These are phyloP conservation scores for Danionella cerebrum DNA, from an alignment of 2,113 vertebrate genomes.

Conservation along the genomic window DNA sequence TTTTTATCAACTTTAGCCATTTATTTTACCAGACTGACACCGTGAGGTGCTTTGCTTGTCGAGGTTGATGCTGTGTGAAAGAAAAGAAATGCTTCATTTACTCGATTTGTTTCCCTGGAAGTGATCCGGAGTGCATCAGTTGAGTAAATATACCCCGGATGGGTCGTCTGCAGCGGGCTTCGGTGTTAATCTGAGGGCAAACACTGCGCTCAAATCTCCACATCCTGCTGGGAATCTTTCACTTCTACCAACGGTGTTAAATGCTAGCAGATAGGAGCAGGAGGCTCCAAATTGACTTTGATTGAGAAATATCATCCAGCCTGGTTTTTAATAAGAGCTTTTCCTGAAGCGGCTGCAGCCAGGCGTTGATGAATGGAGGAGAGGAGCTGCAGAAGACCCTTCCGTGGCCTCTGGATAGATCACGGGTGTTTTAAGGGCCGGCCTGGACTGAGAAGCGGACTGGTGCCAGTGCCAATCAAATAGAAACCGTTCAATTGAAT, in stretches of 20 bases:
- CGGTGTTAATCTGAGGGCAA: background rate
- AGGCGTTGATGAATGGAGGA: slow-evolving; percentile 29
- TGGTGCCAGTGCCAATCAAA: background rate
- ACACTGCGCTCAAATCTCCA: slow-evolving; percentile 19
- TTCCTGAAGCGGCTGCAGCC: slow-evolving; percentile 26
- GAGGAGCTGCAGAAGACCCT: slow-evolving; percentile 13
- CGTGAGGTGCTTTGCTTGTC: no score
- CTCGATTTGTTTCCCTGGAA: no score
- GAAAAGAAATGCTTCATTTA: no score
- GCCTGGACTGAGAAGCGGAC: no score
- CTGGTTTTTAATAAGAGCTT: slow-evolving; percentile 42
- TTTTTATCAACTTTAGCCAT: background rate
- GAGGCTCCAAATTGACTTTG: slow-evolving; percentile 22
- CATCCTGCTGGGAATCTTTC: background rate
- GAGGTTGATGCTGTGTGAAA: no score
- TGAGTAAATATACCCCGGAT: background rate
- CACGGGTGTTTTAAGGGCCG: no score
- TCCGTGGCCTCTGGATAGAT: slow-evolving; percentile 22
- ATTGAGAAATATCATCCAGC: slow-evolving; percentile 43
- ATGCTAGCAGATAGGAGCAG: slow-evolving; percentile 9
- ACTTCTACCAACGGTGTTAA: slow-evolving; percentile 20
- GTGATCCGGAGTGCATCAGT: no score
- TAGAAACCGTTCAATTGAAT: background rate
- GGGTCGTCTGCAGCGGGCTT: background rate
- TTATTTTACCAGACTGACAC: background rate